Evolutionary conservation across 2,888 invertebrate genomes (phyloP).

Genomic region (Oithona nana): DNA sequence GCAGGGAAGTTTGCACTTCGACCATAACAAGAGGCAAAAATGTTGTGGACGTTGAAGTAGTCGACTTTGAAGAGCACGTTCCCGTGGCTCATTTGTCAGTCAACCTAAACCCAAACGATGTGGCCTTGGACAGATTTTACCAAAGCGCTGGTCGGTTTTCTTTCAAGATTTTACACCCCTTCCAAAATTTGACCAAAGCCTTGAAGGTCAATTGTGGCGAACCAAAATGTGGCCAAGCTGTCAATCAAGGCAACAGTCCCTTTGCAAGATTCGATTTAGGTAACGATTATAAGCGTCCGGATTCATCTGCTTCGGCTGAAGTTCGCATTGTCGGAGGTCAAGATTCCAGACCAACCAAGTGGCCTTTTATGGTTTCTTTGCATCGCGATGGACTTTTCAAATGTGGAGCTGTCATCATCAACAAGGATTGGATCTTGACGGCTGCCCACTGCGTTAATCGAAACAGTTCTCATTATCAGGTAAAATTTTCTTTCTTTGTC

Average conservation of each 20-base stretch:
- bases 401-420: neutral
- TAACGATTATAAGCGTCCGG: neutral
- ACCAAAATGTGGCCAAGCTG: neutral
- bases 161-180: neutral
- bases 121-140: neutral
- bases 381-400: neutral
- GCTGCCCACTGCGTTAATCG: neutral
- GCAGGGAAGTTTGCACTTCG: neutral
- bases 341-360: neutral
- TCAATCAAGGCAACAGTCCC: neutral
- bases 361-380: neutral
- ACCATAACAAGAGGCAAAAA: neutral
- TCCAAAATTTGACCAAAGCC: neutral
- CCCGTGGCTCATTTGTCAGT: neutral
- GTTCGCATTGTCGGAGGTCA: neutral
- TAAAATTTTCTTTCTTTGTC: neutral
- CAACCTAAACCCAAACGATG: neutral
- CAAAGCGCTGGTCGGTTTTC: neutral
- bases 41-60: neutral
- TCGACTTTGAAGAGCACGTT: neutral
- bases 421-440: neutral
- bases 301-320: neutral
- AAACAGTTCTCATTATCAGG: neutral
- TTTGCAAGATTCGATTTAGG: neutral
- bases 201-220: neutral